Evolutionary conservation across 2,888 invertebrate genomes (phyloP).

Genomic region (Synergus japonicus): DNA sequence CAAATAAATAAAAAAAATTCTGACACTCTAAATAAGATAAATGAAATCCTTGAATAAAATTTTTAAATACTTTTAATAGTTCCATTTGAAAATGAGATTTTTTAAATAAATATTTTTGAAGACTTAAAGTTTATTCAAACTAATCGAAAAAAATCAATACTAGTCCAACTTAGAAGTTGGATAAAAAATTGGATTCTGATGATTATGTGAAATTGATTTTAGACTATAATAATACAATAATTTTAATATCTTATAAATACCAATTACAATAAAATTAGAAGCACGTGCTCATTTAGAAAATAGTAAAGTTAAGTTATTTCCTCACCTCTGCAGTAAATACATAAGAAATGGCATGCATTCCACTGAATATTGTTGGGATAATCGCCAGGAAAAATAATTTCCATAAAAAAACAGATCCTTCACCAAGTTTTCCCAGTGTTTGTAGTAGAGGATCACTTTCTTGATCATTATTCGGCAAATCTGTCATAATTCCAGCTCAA

Average conservation of each 20-base stretch:
- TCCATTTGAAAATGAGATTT: no score
- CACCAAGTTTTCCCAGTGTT: conserved; percentile 63
- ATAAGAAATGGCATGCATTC: conserved; percentile 80
- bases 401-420: conserved; percentile 71
- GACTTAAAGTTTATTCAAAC: no score
- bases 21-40: no score
- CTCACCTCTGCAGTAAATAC: conserved; percentile 79
- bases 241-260: neutral
- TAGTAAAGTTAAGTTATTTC: neutral
- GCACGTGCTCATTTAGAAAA: neutral
- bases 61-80: no score
- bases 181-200: no score
- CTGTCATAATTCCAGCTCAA: neutral
- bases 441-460: conserved; percentile 56
- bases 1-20: no score
- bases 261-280: neutral
- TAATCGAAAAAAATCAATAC: no score
- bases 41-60: no score
- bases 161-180: no score
- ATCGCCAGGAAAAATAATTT: conserved; percentile 78
- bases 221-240: no score
- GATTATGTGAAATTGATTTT: no score
- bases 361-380: conserved; percentile 79
- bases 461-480: neutral
- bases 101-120: no score